Conservation (phyloP, 2,888 invertebrate genomes). For the Heliconius aoede region DNA sequence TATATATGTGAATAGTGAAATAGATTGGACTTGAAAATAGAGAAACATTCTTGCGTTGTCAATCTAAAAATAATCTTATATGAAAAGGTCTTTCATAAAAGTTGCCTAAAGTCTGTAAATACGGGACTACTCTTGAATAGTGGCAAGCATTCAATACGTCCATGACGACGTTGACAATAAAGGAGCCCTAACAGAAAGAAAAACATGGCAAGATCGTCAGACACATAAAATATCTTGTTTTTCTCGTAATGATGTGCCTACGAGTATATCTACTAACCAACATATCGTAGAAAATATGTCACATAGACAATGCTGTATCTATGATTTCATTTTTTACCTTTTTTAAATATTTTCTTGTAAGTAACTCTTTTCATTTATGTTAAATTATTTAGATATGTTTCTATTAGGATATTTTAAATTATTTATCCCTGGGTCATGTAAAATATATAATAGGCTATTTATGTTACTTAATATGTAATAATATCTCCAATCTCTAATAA, state of each 20-base stretch:
- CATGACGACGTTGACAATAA: conserved; percentile 16
- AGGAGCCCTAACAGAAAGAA: conserved; percentile 21
- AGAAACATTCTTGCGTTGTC: background rate
- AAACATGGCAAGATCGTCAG: conserved; percentile 30
- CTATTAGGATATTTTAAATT: background rate
- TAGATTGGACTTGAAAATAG: background rate
- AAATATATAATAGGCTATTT: no score
- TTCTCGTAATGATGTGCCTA: conserved; percentile 29
- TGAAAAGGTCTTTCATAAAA: background rate
- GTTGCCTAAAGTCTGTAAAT: background rate
- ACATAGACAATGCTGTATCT: background rate
- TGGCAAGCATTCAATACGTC: conserved; percentile 12
- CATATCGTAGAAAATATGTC: conserved; percentile 23
- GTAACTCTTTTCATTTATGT: background rate
- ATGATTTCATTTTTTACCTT: background rate
- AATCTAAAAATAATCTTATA: conserved; percentile 2
- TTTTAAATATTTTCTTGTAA: background rate
- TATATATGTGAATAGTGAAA: background rate
- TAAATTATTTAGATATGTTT: background rate
- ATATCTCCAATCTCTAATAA: no score
- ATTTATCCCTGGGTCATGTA: background rate
- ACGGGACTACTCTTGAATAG: background rate
- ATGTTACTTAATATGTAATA: no score
- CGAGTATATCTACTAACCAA: conserved; percentile 23
- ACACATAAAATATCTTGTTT: conserved; percentile 38